Evolutionary conservation across 2,797 vertebrate genomes (phyloP), one percentile per base, ranked within the genome.

Genomic region (Pantherophis alleghaniensis): DNA sequence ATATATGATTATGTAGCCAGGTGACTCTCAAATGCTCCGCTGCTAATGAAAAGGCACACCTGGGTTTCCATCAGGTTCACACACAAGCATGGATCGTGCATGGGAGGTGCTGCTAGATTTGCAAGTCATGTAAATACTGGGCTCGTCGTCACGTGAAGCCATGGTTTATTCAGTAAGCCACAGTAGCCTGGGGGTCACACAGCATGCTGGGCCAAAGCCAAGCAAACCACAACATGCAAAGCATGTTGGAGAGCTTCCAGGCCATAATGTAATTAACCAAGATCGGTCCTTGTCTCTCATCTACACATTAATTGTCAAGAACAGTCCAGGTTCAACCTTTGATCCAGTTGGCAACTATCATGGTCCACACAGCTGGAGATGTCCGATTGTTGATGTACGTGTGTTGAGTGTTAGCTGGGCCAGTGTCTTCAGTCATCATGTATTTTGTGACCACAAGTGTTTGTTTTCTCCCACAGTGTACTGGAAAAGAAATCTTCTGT

Each of bases 1-100:
- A 94, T 95, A 24, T 51, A 1, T 94, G 94, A 96, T 96, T 97
- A 95, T 94, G 95, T 90, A 96, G 83, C 87, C 90, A 74, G 93
- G 89, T 55, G 60, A 95, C 11, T 56, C 86, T 96, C 95, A 91
- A 96, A 95, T 96, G 90, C 95, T 94, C 92, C 47, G 56, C 90
- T 89, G 91, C 0, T 0, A 87, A 83, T 96, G 94, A 95, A 95
- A 96, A 96, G 95, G 57, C 87, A 56, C 95, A 96, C 93, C 88
- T 96, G 95, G 74, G 89, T 96, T 94, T 90, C 86, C 94, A 94
- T 94, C 51, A 24, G 88, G 86, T 61, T 79, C 87, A 47, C 91
- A 51, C 91, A 59, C 86, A 92, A 42, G 56, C 74, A 51, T 88
- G 94, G 92, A 92, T 56, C 90, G 74, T 63, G 86, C 94, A 59